A percentile compares a stretch with the other conserved stretches of the same genome.
These are phyloP conservation scores for Pedicia rivosa DNA, from an alignment of 2,888 invertebrate species.

Conservation along the genomic window DNA sequence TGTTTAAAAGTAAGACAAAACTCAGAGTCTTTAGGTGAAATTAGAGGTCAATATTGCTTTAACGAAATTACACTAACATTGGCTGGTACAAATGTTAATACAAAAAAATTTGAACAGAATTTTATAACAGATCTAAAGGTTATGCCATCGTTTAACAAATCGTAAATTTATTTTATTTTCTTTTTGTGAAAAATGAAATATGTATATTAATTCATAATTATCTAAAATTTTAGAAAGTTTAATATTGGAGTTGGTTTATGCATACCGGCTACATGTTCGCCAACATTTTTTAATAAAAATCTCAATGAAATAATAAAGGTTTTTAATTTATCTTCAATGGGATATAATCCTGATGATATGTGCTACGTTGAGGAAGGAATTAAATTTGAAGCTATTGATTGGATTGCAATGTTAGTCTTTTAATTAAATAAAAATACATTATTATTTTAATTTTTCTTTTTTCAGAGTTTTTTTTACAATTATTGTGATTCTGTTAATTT, in stretches of 20 bases:
- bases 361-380: slow-evolving; percentile 21
- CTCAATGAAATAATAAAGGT: no score
- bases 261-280: slow-evolving; percentile 24
- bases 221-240: not conserved
- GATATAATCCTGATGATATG: slow-evolving; percentile 16
- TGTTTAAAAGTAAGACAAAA: slow-evolving; percentile 15
- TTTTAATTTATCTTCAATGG: no score
- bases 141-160: no score
- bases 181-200: no score
- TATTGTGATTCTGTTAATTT: not conserved
- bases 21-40: slow-evolving; percentile 7
- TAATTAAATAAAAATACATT: not conserved
- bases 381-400: slow-evolving; percentile 21
- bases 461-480: not conserved
- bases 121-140: no score
- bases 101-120: no score
- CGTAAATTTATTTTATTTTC: no score
- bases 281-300: slow-evolving; percentile 15
- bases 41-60: slow-evolving; percentile 19
- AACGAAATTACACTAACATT: not conserved
- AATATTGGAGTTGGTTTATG: slow-evolving; percentile 24
- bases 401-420: slow-evolving; percentile 25
- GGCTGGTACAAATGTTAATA: not conserved
- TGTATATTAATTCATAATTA: no score
- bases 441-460: not conserved